Evolutionary conservation across 2,113 vertebrate species (phyloP), one percentile per base, ranked within the genome.

Genomic region (Proteles cristata): DNA sequence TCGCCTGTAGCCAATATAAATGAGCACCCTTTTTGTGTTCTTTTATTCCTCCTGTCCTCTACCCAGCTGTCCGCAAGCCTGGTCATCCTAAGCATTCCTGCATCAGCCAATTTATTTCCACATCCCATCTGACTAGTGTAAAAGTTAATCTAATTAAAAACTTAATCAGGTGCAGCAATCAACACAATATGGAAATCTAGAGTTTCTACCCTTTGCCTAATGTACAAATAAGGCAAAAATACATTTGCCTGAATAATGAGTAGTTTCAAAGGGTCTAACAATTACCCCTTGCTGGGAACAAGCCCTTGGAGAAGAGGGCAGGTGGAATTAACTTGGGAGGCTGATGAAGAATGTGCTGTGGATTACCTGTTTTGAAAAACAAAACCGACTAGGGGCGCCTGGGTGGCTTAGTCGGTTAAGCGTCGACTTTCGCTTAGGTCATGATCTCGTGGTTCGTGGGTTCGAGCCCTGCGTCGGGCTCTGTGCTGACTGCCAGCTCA

Each of bases 101-200:
- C 53, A 69, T 58, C 53, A 88, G 35, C 39, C n/a, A n/a, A 65
- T 90, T 91, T 81, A 58, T 92, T 92, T 93, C 84, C 79, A 53
- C 74, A 84, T 96, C 87, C 68, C 61, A 35, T 90, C 88, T 69
- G 45, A 88, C 92, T 83, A 23, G 48, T 12, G 63, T 65, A 84
- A 55, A 90, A 85, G 81, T 76, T 93, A 94, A 92, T 94, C 88
- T 93, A 74, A 97, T 93, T 89, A 94, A 91, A 96, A 97, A 92
- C 63, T 63, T 79, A 89, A 95, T 95, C 92, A 93, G 61, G 66
- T 84, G 90, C 83, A 80, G 86, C 80, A 92, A 95, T 93, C 65
- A 92, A 39, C 53, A 26, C 76, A 92, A 76, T 84, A 58, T 43
- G 63, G 74, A 93, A 76, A 96, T 77, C 26, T 39, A 97, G 79